These are phyloP conservation scores for Ceyx melanurus DNA, from an alignment of 2,113 vertebrate species.

Conservation along the genomic window DNA sequence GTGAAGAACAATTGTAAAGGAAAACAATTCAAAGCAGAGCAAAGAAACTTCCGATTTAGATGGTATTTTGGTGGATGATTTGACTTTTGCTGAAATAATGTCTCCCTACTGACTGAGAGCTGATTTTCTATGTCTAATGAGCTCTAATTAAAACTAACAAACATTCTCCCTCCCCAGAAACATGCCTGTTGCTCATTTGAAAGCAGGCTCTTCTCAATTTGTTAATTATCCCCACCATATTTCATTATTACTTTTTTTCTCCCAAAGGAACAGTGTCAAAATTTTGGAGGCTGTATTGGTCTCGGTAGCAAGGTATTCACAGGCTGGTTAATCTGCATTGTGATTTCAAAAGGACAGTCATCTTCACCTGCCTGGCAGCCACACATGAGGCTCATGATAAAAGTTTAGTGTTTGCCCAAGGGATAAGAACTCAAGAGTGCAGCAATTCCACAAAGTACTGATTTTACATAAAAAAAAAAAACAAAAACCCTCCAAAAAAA, in stretches of 20 bases:
- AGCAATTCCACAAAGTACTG: neutral
- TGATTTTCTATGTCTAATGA: constrained; percentile 14
- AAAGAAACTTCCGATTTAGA: neutral
- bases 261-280: constrained; percentile 15
- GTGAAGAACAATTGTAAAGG: neutral
- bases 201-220: neutral
- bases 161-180: neutral
- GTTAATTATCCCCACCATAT: constrained; percentile 22
- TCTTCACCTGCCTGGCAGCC: neutral
- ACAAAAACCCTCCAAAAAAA: no score
- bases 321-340: neutral
- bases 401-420: neutral
- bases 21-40: constrained; percentile 17
- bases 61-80: constrained; percentile 7
- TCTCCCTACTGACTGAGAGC: constrained; percentile 6
- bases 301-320: neutral
- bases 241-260: constrained; percentile 2
- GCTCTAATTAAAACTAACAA: constrained; percentile 32
- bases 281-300: neutral
- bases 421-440: neutral
- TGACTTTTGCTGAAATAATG: constrained; percentile 18
- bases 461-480: no score
- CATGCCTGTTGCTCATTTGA: neutral
- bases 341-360: neutral
- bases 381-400: neutral